Base-by-base conservation (phyloP, 2,797 vertebrate species). In the Aldrovandia affinis region DNA sequence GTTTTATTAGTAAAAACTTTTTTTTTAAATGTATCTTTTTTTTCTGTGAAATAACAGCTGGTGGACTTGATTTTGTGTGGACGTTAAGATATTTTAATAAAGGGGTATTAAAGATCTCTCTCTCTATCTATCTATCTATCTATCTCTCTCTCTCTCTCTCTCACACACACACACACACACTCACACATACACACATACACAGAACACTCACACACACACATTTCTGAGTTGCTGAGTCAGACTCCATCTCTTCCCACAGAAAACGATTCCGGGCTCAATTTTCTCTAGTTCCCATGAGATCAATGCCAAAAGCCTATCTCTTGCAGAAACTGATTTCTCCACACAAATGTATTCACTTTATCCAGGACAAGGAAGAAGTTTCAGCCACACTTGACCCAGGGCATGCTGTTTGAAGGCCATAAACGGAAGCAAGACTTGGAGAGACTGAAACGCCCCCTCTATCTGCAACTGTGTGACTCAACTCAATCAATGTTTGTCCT, bases 111-210 rank as follows among this genome's bases (percentile, higher is more conserved):
- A n/a, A n/a, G n/a, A n/a, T n/a, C n/a, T n/a, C n/a, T n/a, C n/a
- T n/a, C n/a, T n/a, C n/a, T n/a, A n/a, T n/a, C n/a, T n/a, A n/a
- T 10, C 47, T 50, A 10, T 3, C 47, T 50, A 3, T 50, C 47
- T 3, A 9, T 3, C 9, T 9, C 9, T 50, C 47, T 9, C 9
- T 50, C 22, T n/a, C 22, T n/a, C 9, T 3, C 59, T 25, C 3
- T 8, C n/a, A 22, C 70, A 77, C 20, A 77, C 14, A 36, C 9
- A 36, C 30, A 36, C 57, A 80, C 75, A 78, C 47, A 65, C 33
- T 25, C 78, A 68, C 15, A 33, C 22, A 4, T 50, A 80, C 57
- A 52, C 77, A 80, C 93, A 93, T 92, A 89, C 89, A 88, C 86
- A 81, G 81, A 82, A 57, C 87, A 1, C 47, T 50, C 47, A 50